Conservation (phyloP, 2,797 vertebrate species). For the Galagoides demidoff region DNA sequence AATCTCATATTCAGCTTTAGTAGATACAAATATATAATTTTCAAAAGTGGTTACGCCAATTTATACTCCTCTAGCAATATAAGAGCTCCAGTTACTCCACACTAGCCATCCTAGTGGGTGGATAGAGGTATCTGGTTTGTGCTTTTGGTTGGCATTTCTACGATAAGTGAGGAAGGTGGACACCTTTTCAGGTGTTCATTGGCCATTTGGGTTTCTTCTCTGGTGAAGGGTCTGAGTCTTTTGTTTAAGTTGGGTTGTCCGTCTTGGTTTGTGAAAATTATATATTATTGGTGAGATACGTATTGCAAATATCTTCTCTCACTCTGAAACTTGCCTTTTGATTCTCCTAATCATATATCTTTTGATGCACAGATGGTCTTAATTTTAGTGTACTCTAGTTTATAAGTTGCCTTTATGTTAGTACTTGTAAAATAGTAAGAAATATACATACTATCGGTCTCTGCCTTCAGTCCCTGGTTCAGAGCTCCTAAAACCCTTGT, state of each 20-base stretch:
- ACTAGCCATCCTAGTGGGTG: background rate
- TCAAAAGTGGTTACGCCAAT: background rate
- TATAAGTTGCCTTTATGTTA: background rate
- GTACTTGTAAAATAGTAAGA: background rate
- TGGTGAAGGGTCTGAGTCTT: background rate
- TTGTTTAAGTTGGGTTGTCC: background rate
- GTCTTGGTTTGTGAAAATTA: background rate
- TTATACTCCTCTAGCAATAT: background rate
- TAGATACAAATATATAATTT: background rate
- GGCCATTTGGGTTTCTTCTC: background rate
- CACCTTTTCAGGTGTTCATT: background rate
- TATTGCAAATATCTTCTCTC: background rate
- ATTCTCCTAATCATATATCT: background rate
- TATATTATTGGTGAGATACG: background rate
- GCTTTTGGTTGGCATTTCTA: background rate
- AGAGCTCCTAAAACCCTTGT: background rate
- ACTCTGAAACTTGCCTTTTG: background rate
- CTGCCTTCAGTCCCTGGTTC: background rate
- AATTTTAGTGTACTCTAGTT: background rate
- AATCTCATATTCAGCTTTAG: conserved; percentile 2
- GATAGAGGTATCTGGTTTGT: background rate
- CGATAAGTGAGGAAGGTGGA: background rate
- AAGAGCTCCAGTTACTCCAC: background rate
- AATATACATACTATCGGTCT: background rate
- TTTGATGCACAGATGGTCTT: background rate